Base-by-base conservation (phyloP, 2,888 invertebrate genomes). In the Parthenolecanium corni region DNA sequence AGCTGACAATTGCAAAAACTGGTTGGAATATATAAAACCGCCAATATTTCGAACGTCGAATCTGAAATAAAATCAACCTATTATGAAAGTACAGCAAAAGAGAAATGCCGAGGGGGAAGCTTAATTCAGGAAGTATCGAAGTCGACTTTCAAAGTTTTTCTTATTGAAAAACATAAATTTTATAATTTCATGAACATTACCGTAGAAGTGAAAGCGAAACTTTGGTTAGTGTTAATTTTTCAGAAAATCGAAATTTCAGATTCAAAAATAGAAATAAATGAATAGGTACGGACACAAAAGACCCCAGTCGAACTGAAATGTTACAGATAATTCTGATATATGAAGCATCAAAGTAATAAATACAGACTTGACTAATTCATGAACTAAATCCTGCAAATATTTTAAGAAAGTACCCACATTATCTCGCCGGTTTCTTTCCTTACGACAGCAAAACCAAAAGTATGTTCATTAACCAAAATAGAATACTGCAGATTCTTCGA, bases 11-110 rank as follows among this genome's bases (percentile, higher is more conserved):
- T 89, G 88, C 0, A 86, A 70, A 70, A 87, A 83, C 70, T 87
- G 87, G 72, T 89, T 82, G 0, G 88, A 80, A 65, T 83, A 83
- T 47, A 86, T 82, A 64, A 89, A 76, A 1, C 83, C 85, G 52
- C 83, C 82, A 24, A 82, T 74, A 66, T 78, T 77, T 70, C 80
- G 79, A 0, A 83, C 78, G 73, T 87, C 81, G 70, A 89, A 83
- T 68, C 86, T 86, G 73, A 54, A 44, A 53, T 54, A 72, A 71
- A 24, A 24, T 31, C 24, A 36, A 25, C 5, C 14, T 25, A 14
- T 5, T 16, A 24, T 49, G 24, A 1, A n/a, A n/a, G n/a, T 14
- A 14, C 9, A 14, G 9, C 9, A 18, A 47, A 4, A 6, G 1
- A 46, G 5, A 56, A 9, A 42, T n/a, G n/a, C n/a, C n/a, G n/a